Evolutionary conservation across 2,888 invertebrate species (phyloP).

Genomic region (Lampropteryx suffumata): DNA sequence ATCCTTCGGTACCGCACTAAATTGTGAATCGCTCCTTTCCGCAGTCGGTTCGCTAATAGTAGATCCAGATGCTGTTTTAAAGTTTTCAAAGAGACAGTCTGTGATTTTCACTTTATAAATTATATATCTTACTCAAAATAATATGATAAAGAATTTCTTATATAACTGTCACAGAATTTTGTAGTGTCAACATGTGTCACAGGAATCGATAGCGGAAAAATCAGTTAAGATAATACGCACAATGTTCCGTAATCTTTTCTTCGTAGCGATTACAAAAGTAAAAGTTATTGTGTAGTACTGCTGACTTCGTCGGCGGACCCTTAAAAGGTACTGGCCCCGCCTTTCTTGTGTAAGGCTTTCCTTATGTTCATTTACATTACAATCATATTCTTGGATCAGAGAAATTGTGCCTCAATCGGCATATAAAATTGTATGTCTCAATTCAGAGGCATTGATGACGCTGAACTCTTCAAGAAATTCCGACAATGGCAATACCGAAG

Average conservation of each 20-base stretch:
- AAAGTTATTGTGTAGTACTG: conserved; percentile 14
- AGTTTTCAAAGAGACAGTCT: background rate
- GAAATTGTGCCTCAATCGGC: background rate
- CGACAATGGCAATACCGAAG: too few species aligned
- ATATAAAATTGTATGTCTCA: background rate
- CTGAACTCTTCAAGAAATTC: too few species aligned
- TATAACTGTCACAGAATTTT: too few species aligned
- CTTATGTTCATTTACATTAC: conserved; percentile 15
- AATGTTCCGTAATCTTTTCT: background rate
- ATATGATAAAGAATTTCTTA: too few species aligned
- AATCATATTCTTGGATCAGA: conserved; percentile 7
- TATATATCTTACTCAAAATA: too few species aligned
- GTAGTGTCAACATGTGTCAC: too few species aligned
- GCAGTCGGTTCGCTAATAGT: conserved; percentile 13
- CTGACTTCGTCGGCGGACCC: conserved; percentile 9
- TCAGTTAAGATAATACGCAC: background rate
- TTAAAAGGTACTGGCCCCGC: conserved; percentile 20
- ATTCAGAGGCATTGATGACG: background rate
- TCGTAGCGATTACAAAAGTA: conserved; percentile 5
- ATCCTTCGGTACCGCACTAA: conserved; percentile 47
- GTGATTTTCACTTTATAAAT: background rate
- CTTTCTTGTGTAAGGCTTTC: conserved; percentile 16
- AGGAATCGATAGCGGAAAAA: too few species aligned
- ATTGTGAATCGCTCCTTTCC: conserved; percentile 47
- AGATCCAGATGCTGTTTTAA: conserved; percentile 6